Base-by-base conservation (phyloP, 2,797 vertebrate genomes). In the Pteronotus mesoamericanus region DNA sequence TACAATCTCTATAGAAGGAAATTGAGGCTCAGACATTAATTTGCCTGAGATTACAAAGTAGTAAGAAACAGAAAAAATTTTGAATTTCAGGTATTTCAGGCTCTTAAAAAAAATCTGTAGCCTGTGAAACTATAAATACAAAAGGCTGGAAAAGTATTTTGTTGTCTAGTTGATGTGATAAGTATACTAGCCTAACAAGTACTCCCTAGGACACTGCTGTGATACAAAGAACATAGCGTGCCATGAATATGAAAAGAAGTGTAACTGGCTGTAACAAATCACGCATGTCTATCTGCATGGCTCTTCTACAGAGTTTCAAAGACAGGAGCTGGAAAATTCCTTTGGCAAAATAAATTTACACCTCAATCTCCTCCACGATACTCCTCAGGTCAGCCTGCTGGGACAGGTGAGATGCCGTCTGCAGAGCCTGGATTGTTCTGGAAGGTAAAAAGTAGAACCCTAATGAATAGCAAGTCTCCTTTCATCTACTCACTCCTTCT, bases 291-390 rank as follows among this genome's bases (percentile, higher is more conserved):
- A 48, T 57, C 3, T 71, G 21, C 32, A 86, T 74, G 93, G 89
- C 2, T 74, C 26, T 83, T 72, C 64, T 87, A 71, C 78, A 86
- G 5, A 5, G n/a, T 86, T n/a, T 91, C 85, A 79, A 84, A 92
- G 72, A 94, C 26, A 75, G 39, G 69, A 87, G 42, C 12, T 71
- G 24, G n/a, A 83, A 85, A 86, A 64, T 68, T 24, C 37, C 64
- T 53, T 66, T 93, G 74, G 44, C 29, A 37, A 85, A 91, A 68
- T 26, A 91, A 91, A 86, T 72, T 79, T 98, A 96, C 97, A 99
- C 99, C 99, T 99, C 99, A 87, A 99, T 99, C 97, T 99, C 99
- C 95, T 99, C 99, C 95, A 99, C 98, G 55, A 99, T 99, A 96
- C 98, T 98, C 86, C 99, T 99, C 1, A 99, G 98, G 92, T 99